Base-by-base conservation (phyloP, 2,113 vertebrate species). In the Conger conger region DNA sequence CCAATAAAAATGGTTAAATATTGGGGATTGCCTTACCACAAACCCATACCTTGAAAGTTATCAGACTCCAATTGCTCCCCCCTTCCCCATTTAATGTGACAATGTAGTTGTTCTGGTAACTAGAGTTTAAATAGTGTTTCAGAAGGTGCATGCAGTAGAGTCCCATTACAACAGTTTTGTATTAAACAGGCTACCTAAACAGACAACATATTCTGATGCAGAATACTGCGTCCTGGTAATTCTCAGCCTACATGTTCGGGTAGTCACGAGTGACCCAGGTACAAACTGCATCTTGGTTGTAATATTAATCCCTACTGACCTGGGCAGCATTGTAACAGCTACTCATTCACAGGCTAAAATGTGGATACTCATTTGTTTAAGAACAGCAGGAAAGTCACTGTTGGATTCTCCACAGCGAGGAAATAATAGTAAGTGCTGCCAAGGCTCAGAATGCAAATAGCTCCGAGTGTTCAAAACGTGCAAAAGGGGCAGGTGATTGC, bases 1-100 rank as follows among this genome's bases (percentile, higher is more conserved):
- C n/a, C 27, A 73, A 13, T 1, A 30, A 18, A 77, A 30, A 84
- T 30, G 30, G 23, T n/a, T 7, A 3, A 27, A 40, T 40, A 53
- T 35, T 1, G 27, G 37, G 37, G 76, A 57, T 38, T 18, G 53
- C 77, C 35, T 80, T 57, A 79, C 83, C 83, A 80, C 53, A 84
- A 60, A 57, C 79, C 83, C 54, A 76, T 68, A 37, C 80, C 68
- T 73, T 73, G 1, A 73, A 73, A 27, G 27, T 33, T n/a, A 5
- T 30, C 4, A 73, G 3, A 73, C 8, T 30, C 4, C 27, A 73
- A 73, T 1, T 23, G 20, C 57, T 33, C 68, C 68, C 9, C 68
- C n/a, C 68, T 27, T 73, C 11, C n/a, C 27, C 11, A 13, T 30
- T 30, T 30, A 73, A 73, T 73, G 9, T 33, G n/a, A 73, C n/a